Percentiles rank a stretch among this genome's conserved stretches.
Conservation (phyloP, 2,113 vertebrate genomes). For the Puffinus mauretanicus region DNA sequence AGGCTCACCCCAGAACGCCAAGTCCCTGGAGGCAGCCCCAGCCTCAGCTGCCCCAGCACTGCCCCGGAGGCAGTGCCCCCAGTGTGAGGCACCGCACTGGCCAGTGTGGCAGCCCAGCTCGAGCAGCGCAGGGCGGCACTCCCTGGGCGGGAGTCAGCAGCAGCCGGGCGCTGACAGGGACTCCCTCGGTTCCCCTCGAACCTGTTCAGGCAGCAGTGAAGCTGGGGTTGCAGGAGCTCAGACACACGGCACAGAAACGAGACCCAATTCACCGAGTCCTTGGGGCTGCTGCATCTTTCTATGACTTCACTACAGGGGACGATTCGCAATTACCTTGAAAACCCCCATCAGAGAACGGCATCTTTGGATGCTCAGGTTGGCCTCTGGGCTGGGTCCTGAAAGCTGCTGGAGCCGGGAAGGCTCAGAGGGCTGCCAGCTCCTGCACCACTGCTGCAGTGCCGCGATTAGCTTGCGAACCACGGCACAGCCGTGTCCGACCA, state of each 20-base stretch:
- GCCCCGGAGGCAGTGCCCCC: background rate
- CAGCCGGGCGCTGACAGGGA: background rate
- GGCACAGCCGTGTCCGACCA: rapidly evolving
- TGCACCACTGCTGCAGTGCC: background rate
- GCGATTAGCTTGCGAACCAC: background rate
- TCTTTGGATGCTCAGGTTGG: background rate
- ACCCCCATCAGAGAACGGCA: background rate
- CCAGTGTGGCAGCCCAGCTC: background rate
- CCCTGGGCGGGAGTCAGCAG: no score
- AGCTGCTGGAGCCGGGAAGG: background rate
- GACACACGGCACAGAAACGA: rapidly evolving
- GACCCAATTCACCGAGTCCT: rapidly evolving
- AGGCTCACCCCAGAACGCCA: rapidly evolving
- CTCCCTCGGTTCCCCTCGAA: background rate
- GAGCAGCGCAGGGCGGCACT: background rate
- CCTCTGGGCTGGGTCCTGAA: background rate
- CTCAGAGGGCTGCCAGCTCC: background rate
- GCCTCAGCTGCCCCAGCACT: background rate
- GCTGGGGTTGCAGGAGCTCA: background rate
- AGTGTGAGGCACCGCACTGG: background rate
- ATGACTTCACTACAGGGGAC: rapidly evolving
- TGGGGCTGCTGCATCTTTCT: rapidly evolving
- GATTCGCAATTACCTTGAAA: rapidly evolving
- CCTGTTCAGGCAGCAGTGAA: background rate
- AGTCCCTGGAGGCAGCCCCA: background rate